phyloP scores from a whole-genome alignment of 2,113 vertebrate genomes.

The Struthio camelus region DNA sequence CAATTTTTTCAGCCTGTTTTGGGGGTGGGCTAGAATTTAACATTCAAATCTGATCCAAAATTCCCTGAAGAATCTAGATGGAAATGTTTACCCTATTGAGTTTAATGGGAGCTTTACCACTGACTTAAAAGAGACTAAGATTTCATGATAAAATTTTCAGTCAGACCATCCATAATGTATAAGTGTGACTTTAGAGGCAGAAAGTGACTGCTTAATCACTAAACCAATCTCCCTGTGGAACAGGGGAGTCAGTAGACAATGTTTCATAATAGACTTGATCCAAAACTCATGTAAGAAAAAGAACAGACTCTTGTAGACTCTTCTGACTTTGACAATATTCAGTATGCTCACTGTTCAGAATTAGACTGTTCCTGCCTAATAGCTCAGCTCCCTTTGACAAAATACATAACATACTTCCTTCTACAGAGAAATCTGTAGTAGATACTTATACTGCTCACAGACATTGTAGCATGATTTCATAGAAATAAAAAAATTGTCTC shows the following conservation, averaged over 20 bases:
- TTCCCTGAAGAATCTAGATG: conserved; percentile 12
- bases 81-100: conserved; percentile 9
- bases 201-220: conserved; percentile 30
- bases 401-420: background rate
- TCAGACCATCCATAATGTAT: conserved; percentile 41
- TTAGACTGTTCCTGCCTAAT: background rate
- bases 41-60: conserved; percentile 22
- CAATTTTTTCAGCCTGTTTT: background rate
- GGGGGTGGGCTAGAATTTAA: background rate
- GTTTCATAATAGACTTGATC: background rate
- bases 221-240: background rate
- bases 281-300: background rate
- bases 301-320: background rate
- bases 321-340: background rate
- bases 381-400: background rate
- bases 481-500: background rate
- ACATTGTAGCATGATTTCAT: background rate
- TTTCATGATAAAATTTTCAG: conserved; percentile 20
- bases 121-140: conserved; percentile 1
- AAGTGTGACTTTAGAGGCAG: conserved; percentile 14
- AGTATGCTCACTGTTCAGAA: background rate
- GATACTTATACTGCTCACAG: background rate
- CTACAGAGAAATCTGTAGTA: background rate
- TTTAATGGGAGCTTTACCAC: conserved; percentile 3
- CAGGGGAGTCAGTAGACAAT: background rate